Evolutionary conservation across 2,888 invertebrate genomes (phyloP), one percentile per base, ranked within the genome.

Genomic region (Monopis laevigella): DNA sequence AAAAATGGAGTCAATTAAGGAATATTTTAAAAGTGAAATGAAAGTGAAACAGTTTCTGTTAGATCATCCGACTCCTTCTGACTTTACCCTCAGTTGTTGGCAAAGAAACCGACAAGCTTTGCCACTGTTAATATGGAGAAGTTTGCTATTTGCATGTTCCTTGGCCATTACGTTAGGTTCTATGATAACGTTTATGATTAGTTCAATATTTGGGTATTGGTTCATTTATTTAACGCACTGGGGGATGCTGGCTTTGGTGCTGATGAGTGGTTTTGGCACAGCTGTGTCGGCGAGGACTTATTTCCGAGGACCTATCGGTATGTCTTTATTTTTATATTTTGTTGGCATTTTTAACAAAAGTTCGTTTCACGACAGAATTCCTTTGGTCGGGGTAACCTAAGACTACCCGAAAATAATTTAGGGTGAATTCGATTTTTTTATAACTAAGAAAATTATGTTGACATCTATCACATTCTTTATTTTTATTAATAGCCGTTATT

Each of bases 221-320:
- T 66, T 69, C 54, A 69, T 82, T 51, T 82, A 77, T 56, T 55
- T 80, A 42, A 70, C 77, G 8, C 66, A 80, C 55, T 82, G 82
- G 81, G 70, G 68, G 35, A 65, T 70, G 47, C 46, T 71, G 42
- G 51, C 70, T 39, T 58, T 66, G 18, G 64, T 65, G 42, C 49
- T 66, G 40, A 63, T 62, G 17, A 51, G 54, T 40, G 64, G 58
- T 43, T 69, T 65, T 53, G 60, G 59, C 11, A 56, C 65, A n/a
- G 50, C 55, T 35, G 62, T 70, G 35, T 65, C 69, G 10, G 62
- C 62, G 47, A 59, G 56, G 42, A 64, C 55, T 48, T 64, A 59
- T 48, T 62, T 64, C 47, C 57, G 53, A 41, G 54, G 49, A 36
- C 63, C 62, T 44, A 67, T 70, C 42, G 69, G 71, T 71, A 62